Evolutionary conservation across 2,888 invertebrate genomes (phyloP).

Genomic region (Torymus texanus): DNA sequence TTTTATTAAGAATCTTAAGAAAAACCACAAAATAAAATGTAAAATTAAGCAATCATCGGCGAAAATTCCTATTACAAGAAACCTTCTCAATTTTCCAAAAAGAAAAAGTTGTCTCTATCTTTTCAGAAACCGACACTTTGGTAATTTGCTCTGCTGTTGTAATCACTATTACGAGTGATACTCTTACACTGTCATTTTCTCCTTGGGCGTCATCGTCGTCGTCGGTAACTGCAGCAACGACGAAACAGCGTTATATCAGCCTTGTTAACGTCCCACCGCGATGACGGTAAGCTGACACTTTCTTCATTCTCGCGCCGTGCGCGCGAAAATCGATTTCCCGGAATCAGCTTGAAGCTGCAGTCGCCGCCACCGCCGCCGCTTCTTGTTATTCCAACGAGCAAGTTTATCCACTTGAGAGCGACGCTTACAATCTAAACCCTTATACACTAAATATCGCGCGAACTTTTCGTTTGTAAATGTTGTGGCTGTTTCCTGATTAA

Average conservation of each 20-base stretch:
- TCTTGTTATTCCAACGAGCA: slow-evolving; percentile 7
- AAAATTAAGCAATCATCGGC: too few species aligned
- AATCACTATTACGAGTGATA: slow-evolving; percentile 19
- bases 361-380: not conserved
- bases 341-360: not conserved
- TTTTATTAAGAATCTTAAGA: too few species aligned
- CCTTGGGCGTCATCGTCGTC: not conserved
- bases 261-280: slow-evolving; percentile 17
- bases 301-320: slow-evolving; percentile 15
- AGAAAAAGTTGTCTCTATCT: too few species aligned
- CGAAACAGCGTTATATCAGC: slow-evolving; percentile 20
- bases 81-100: too few species aligned
- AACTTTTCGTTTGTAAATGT: too few species aligned
- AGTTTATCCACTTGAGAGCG: not conserved
- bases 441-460: too few species aligned
- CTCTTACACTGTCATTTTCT: slow-evolving; percentile 4
- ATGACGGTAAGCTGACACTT: slow-evolving; percentile 39
- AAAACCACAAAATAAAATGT: too few species aligned
- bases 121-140: too few species aligned
- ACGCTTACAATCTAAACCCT: too few species aligned
- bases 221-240: too few species aligned
- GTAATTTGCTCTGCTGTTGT: not conserved
- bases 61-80: too few species aligned
- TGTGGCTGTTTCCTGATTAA: too few species aligned
- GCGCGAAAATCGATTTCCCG: slow-evolving; percentile 30